Percentiles rank a stretch among this genome's conserved stretches.
phyloP scores from a whole-genome alignment of 2,113 vertebrate species.

The Neolamprologus longior region DNA sequence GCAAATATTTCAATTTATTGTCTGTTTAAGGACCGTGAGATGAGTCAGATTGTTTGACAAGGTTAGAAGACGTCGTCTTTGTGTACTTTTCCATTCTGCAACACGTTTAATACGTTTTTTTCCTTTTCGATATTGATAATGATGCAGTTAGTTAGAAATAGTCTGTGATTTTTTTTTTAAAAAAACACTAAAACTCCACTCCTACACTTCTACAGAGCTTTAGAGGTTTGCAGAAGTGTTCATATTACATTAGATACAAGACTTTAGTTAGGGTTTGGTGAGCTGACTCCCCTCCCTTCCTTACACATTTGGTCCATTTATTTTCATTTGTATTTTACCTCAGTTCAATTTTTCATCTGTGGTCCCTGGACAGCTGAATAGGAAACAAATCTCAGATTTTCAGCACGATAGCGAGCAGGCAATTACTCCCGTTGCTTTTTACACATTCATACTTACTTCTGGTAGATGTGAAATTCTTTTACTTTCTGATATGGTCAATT shows the following conservation, averaged over 20 bases:
- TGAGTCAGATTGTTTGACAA: background rate
- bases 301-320: background rate
- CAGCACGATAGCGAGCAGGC: background rate
- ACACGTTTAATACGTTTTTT: background rate
- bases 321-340: slow-evolving; percentile 10
- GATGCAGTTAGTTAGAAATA: background rate
- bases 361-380: background rate
- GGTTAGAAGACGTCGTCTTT: background rate
- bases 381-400: slow-evolving; percentile 1
- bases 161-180: background rate
- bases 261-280: background rate
- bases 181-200: background rate
- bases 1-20: background rate
- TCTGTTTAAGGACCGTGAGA: background rate
- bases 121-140: background rate
- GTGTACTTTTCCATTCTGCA: background rate
- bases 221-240: background rate
- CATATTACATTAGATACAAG: background rate
- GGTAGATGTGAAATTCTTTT: background rate
- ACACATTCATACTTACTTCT: background rate
- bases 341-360: background rate
- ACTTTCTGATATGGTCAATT: background rate
- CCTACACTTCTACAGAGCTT: background rate
- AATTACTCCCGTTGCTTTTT: background rate
- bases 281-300: background rate